A percentile compares a stretch with the other conserved stretches of the same genome.
Evolutionary conservation across 2,888 invertebrate genomes (phyloP).

Genomic region (Drosophila longiperda): DNA sequence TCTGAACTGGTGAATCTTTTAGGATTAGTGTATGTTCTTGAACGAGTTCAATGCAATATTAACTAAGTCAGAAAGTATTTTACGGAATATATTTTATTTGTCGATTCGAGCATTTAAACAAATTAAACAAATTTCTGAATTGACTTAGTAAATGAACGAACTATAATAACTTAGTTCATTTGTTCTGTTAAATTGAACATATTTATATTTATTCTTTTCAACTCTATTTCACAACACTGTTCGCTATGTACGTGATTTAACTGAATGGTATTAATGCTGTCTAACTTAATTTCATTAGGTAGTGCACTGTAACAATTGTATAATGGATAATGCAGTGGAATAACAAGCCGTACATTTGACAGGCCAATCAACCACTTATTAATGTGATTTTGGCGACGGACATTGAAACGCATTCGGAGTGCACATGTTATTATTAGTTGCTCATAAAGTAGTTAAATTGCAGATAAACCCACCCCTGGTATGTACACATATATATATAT

Average conservation of each 20-base stretch:
- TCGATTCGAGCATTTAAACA: background rate
- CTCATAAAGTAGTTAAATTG: slow-evolving; percentile 55
- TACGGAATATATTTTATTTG: background rate
- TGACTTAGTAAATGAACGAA: background rate
- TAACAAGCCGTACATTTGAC: slow-evolving; percentile 34
- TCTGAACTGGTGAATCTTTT: background rate
- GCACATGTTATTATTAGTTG: slow-evolving; percentile 71
- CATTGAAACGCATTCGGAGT: slow-evolving; percentile 32
- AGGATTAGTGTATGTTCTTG: background rate
- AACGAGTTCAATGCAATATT: background rate
- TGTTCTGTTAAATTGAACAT: background rate
- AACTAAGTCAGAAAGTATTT: background rate
- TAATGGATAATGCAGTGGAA: background rate
- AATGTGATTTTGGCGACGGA: slow-evolving; percentile 11
- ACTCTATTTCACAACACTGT: background rate
- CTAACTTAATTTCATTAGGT: slow-evolving; percentile 19
- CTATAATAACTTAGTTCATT: background rate
- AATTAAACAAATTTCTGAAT: background rate
- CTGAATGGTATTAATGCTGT: background rate
- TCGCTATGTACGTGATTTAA: background rate
- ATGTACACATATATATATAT: background rate
- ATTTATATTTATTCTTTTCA: background rate
- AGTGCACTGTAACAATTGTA: slow-evolving; percentile 28
- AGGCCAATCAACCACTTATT: slow-evolving; percentile 59
- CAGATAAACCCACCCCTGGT: slow-evolving; percentile 43